Base-by-base conservation (phyloP, 2,888 invertebrate genomes). In the Oscheius sp. region DNA sequence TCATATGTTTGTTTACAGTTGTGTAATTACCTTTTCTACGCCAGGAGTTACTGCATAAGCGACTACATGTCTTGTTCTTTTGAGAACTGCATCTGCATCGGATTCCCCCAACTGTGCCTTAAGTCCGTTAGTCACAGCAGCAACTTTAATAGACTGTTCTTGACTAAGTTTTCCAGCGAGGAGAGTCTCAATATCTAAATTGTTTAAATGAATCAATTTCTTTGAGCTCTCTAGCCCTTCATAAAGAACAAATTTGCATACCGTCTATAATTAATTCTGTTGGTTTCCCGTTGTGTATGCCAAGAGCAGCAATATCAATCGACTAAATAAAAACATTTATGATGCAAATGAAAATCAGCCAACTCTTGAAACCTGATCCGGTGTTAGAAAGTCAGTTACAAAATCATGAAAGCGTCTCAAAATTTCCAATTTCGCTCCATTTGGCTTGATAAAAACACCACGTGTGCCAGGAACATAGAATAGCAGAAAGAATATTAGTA, bases 241-340 rank as follows among this genome's bases (percentile, higher is more conserved):
- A n/a, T 23, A 8, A 23, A 3, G 4, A 2, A 8, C 2, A 15
- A 2, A 12, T 8, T 2, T 6, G 8, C 37, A 2, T 8, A 65
- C 65, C 65, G 17, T 53, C 42, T 4, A 52, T 52, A 17, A 65
- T 39, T 8, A 53, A 29, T 45, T 53, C 53, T 17, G 65, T 39
- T 25, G 45, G 52, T n/a, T 65, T 39, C n/a, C 65, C 65, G 12
- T 65, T 27, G 17, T 65, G 65, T 27, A 65, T 65, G 8, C 23
- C 65, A 6, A 65, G 42, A 12, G 65, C 65, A 53, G 29, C 65
- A 3, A 52, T 52, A n/a, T 65, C 65, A 39, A 65, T 53, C 5
- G 65, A 45, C 65, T 65, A 34, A 39, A 53, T n/a, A 29, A 4
- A 3, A 31, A 3, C 10, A 1, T 2, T 12, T 45, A 4, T 58